Evolutionary conservation across 2,113 vertebrate species (phyloP).

Genomic region (Micromys minutus): DNA sequence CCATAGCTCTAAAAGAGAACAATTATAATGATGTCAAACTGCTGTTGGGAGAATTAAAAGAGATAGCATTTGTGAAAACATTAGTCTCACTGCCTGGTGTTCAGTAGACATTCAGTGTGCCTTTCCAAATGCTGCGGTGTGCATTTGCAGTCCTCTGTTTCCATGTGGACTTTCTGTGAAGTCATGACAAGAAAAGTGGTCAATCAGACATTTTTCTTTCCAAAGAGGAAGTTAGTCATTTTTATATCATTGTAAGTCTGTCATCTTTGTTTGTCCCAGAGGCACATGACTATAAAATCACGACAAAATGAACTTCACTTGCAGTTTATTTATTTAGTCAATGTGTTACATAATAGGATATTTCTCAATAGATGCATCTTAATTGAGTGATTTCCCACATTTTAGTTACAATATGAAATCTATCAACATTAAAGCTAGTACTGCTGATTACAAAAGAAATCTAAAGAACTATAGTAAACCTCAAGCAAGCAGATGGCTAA

Average conservation of each 20-base stretch:
- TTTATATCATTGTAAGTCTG: conserved; percentile 15
- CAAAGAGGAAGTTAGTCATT: not conserved
- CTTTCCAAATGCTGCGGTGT: not conserved
- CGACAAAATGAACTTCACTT: conserved; percentile 22
- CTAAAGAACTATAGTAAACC: conserved; percentile 60
- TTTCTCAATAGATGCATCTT: not conserved
- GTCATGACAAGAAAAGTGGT: not conserved
- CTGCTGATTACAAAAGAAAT: conserved; percentile 7
- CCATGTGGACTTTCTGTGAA: conserved; percentile 14
- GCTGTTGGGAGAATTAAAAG: conserved; percentile 45
- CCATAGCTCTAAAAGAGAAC: conserved; percentile 51
- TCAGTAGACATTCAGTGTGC: not conserved
- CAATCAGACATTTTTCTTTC: not conserved
- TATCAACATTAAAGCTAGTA: conserved; percentile 48
- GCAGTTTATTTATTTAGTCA: not conserved
- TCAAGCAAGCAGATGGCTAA: conserved; percentile 65
- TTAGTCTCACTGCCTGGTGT: not conserved
- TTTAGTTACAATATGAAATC: conserved; percentile 8
- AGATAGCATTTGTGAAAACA: conserved; percentile 54
- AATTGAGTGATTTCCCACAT: conserved; percentile 40
- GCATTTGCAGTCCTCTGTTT: not conserved
- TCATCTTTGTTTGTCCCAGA: not conserved
- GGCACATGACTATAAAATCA: conserved; percentile 27
- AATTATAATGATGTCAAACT: conserved; percentile 61
- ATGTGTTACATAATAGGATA: not conserved